Evolutionary conservation across 2,113 vertebrate genomes (phyloP).

Genomic region (Phyllopteryx taeniolatus): DNA sequence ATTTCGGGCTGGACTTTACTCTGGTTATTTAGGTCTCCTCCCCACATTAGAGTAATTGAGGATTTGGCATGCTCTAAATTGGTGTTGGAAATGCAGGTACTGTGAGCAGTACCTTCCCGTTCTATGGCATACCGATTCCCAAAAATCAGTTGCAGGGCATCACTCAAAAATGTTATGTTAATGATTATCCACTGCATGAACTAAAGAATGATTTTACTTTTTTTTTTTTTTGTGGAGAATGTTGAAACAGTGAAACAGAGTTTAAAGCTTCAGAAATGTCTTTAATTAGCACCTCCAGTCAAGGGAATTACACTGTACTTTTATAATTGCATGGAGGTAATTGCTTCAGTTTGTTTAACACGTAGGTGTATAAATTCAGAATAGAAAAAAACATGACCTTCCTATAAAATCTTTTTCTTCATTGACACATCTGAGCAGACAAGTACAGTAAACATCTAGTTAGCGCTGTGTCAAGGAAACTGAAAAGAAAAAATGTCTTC

Average conservation of each 20-base stretch:
- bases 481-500: too few species aligned
- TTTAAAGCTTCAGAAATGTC: not conserved
- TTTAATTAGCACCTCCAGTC: not conserved
- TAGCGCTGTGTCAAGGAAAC: constrained; percentile 66
- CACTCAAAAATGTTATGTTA: too few species aligned
- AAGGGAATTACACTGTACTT: not conserved
- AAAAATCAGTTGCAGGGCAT: not conserved
- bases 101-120: not conserved
- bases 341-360: not conserved
- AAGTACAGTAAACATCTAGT: constrained; percentile 59
- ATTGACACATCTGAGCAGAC: constrained; percentile 56
- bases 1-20: too few species aligned
- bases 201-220: not conserved
- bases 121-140: not conserved
- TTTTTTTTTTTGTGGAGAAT: not conserved
- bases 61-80: too few species aligned
- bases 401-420: constrained; percentile 46
- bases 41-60: too few species aligned
- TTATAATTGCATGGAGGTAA: not conserved
- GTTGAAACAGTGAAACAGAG: not conserved
- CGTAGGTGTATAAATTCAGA: constrained; percentile 1
- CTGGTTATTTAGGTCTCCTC: too few species aligned
- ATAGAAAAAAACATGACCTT: constrained; percentile 40
- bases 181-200: not conserved
- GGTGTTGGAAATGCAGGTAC: too few species aligned